Base-by-base conservation (phyloP, 2,113 vertebrate species). In the Urocitellus parryii region DNA sequence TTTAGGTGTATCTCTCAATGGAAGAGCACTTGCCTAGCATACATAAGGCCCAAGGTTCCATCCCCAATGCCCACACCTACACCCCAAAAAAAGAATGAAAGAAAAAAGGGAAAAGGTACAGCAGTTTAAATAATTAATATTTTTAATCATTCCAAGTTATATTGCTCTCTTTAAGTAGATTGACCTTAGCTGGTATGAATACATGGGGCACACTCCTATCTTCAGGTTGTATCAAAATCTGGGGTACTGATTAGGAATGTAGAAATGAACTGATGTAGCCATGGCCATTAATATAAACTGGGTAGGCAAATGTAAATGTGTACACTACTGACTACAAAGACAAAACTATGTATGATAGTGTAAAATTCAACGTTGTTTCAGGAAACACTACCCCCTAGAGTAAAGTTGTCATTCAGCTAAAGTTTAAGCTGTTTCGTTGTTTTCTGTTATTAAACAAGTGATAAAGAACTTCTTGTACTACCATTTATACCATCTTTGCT, bases 61-160 rank as follows among this genome's bases (percentile, higher is more conserved):
- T 68, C 65, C 65, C 65, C 12, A 32, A 4, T 61, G 24, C 56
- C 56, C 56, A 61, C 22, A 22, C 22, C 11, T 12, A 67, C 65
- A 13, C 56, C 18, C 17, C 53, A 61, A 61, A 61, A 8, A 8
- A 24, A 72, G 7, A 72, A 72, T 51, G 39, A 42, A 24, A 74
- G 37, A 25, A 39, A 74, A 45, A 56, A 56, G 56, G 17, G 51
- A 24, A 63, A 76, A 74, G 37, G 37, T 61, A 61, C 13, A 63
- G 6, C 22, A 70, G 3, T 85, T 42, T 79, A 14, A 76, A 45
- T 25, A 45, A 76, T 22, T 56, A 53, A 34, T 34, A 5, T 79
- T 94, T 90, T 48, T 24, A 88, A 80, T 96, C n/a, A 85, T 95
- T 95, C 32, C 24, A 9, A 48, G 45, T 84, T 93, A 48, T 77